Evolutionary conservation across 2,113 vertebrate species (phyloP).

Genomic region (Clarias magur): DNA sequence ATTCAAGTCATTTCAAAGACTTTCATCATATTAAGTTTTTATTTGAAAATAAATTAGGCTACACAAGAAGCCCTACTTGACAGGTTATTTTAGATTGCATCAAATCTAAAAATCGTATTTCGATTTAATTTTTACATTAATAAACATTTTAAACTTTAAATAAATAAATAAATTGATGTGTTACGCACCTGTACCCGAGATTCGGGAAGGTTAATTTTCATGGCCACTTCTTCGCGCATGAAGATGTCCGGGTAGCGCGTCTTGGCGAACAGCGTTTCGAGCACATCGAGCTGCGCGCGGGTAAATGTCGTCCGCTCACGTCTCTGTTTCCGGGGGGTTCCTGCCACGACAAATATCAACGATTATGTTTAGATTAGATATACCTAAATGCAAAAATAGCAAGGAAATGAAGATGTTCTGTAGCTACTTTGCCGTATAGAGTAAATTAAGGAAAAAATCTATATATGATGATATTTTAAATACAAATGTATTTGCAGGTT

Average conservation of each 20-base stretch:
- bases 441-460: not conserved
- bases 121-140: no score
- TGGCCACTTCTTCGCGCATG: constrained; percentile 95
- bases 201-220: constrained; percentile 96
- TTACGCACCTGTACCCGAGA: constrained; percentile 88
- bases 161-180: not conserved
- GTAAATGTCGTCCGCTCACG: constrained; percentile 95
- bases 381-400: not conserved
- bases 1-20: no score
- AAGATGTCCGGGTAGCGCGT: constrained; percentile 98
- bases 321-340: constrained; percentile 89
- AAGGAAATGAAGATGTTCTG: not conserved
- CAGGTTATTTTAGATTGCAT: not conserved
- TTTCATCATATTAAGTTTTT: not conserved
- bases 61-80: not conserved
- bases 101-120: no score
- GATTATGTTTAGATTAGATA: not conserved
- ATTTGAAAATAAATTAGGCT: not conserved
- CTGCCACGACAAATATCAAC: constrained; percentile 60
- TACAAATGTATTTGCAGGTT: not conserved
- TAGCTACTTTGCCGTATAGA: not conserved
- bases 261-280: constrained; percentile 92
- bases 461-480: not conserved
- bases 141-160: not conserved
- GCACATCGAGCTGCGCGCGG: constrained; percentile 89